Evolutionary conservation across 2,797 vertebrate species (phyloP), one percentile per base, ranked within the genome.

Genomic region (Chelonia mydas): DNA sequence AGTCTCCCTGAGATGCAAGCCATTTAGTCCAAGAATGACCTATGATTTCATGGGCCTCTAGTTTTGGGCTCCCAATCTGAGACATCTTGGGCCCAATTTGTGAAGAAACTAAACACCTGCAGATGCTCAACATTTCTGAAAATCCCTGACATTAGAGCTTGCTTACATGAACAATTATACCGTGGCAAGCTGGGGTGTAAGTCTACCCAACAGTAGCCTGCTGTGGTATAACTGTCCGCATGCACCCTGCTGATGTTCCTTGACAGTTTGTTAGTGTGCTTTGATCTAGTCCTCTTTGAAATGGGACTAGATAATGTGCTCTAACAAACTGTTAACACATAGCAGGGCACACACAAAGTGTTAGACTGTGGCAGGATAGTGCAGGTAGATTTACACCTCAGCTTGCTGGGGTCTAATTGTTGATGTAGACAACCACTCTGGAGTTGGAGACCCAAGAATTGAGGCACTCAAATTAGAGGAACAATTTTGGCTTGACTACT

Each of bases 401-500:
- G 31, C 31, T 68, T 68, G 33, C 7, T 37, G 33, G 33, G 17
- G 61, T 68, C 16, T 37, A n/a, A 68, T n/a, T 68, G 61, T 68
- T 37, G 16, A 68, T 19, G 33, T 21, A 10, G 61, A 68, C 33
- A 86, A 54, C 21, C 87, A 45, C 28, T 27, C 88, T 61, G 1
- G 85, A 90, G 88, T 61, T 79, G 28, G 81, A 86, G 82, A 15
- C 31, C 19, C 0, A 25, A 15, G 3, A 88, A 87, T 80, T 94
- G 74, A 55, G 82, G 11, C 9, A 23, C 51, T 90, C 37, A 82
- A 31, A 76, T 90, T 41, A 90, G 80, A 90, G 59, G 33, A 92
- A 74, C 3, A 68, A 8, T 55, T 94, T 92, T 94, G 31, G 37
- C 79, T 89, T 94, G 49, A 47, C 45, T 11, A 89, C 59, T 90